Evolutionary conservation across 2,797 vertebrate species (phyloP).

Genomic region (Kryptolebias ocellatus): DNA sequence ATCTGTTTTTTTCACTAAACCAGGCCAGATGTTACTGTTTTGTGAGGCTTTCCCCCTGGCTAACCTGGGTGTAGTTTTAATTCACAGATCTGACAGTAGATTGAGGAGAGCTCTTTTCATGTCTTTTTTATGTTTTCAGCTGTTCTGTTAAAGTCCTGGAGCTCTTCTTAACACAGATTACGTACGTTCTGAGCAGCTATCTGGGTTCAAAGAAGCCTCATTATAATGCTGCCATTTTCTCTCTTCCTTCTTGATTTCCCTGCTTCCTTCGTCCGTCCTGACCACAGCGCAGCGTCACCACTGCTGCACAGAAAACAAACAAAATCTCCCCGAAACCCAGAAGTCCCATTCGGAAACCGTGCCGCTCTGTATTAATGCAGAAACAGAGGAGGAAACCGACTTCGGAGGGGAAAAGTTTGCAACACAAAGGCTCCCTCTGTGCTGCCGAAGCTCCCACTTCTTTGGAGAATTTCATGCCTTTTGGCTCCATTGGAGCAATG

Average conservation of each 20-base stretch:
- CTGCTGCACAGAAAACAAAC: constrained; percentile 33
- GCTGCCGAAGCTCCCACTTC: constrained; percentile 59
- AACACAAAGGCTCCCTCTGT: constrained; percentile 71
- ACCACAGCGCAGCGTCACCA: too few species aligned
- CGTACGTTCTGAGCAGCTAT: too few species aligned
- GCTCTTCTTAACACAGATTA: too few species aligned
- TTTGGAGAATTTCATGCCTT: constrained; percentile 67
- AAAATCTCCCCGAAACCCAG: constrained; percentile 9
- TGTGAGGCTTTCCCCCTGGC: not conserved
- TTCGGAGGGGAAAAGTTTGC: constrained; percentile 50
- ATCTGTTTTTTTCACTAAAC: not conserved
- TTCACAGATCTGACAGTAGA: too few species aligned
- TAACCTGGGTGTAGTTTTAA: not conserved
- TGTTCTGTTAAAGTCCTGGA: too few species aligned
- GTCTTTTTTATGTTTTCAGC: too few species aligned
- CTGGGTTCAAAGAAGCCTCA: too few species aligned
- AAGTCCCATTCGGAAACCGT: constrained; percentile 3
- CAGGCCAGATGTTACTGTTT: not conserved
- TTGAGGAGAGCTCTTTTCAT: too few species aligned
- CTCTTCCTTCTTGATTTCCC: too few species aligned
- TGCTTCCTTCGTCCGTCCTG: too few species aligned
- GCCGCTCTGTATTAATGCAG: constrained; percentile 30
- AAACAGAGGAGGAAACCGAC: constrained; percentile 53
- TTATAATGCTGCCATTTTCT: too few species aligned
- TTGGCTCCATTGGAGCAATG: constrained; percentile 72